These are phyloP conservation scores for Copidosoma floridanum DNA, from an alignment of 1,140 invertebrate genomes.

Conservation along the genomic window DNA sequence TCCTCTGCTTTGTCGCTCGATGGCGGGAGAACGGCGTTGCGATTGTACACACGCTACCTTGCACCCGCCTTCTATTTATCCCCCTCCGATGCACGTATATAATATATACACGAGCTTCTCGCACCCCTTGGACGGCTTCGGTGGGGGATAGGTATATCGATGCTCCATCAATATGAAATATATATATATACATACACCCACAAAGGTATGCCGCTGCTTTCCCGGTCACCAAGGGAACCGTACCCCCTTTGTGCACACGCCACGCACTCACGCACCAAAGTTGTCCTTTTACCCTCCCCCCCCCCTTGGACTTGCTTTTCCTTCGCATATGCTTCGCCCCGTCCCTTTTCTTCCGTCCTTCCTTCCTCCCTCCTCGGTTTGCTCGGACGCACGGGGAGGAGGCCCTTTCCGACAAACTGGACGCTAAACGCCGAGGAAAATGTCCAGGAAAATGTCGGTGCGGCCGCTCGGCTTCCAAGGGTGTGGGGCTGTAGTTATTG, in stretches of 20 bases:
- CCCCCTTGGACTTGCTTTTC: no score
- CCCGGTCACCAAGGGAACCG: slow-evolving; percentile 53
- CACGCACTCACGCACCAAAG: slow-evolving; percentile 20
- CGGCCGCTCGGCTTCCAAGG: no score
- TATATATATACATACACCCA: slow-evolving; percentile 52
- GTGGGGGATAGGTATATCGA: slow-evolving; percentile 35
- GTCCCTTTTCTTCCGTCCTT: no score
- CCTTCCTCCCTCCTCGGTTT: slow-evolving; percentile 8
- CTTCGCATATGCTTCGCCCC: no score
- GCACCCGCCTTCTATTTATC: no score
- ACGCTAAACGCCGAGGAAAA: slow-evolving; percentile 49
- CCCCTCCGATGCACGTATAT: no score
- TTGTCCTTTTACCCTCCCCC: slow-evolving; percentile 15
- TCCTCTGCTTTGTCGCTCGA: no score
- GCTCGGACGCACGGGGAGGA: neutral
- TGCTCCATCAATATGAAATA: slow-evolving; percentile 58
- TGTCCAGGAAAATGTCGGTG: slow-evolving; percentile 15
- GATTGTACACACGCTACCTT: no score
- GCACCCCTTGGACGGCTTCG: slow-evolving; percentile 20
- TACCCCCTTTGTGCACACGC: slow-evolving; percentile 30
- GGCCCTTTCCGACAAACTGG: slow-evolving; percentile 36
- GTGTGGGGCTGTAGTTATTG: neutral
- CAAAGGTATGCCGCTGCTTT: slow-evolving; percentile 41
- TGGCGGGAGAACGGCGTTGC: no score
- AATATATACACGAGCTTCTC: no score